These are phyloP conservation scores for Pseudobourletiella spinata DNA, from an alignment of 1,140 invertebrate genomes.

Conservation along the genomic window DNA sequence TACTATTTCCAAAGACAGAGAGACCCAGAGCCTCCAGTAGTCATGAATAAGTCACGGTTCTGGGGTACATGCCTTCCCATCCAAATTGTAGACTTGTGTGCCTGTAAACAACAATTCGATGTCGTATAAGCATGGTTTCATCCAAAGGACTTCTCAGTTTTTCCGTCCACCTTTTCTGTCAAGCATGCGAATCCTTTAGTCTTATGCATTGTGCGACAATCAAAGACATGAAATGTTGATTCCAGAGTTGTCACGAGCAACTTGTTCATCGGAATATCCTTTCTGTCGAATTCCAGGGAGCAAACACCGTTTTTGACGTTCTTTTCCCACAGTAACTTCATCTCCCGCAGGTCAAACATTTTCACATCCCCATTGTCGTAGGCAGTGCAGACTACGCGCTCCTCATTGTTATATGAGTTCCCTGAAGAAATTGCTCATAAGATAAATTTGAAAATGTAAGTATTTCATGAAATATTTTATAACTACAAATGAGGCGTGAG, in stretches of 20 bases:
- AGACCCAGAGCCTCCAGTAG: slow-evolving; percentile 77
- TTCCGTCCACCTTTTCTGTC: slow-evolving; percentile 59
- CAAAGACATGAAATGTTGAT: slow-evolving; percentile 81
- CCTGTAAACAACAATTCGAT: too few species aligned
- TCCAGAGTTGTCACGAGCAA: slow-evolving; percentile 83
- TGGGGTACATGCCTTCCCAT: slow-evolving; percentile 77
- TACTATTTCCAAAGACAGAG: slow-evolving; percentile 90
- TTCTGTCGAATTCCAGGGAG: slow-evolving; percentile 81
- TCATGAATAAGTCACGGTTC: slow-evolving; percentile 88
- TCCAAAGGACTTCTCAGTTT: too few species aligned
- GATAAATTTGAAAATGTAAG: neutral
- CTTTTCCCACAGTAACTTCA: slow-evolving; percentile 78
- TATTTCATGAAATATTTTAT: too few species aligned
- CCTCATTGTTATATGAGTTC: slow-evolving; percentile 74
- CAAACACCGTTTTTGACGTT: slow-evolving; percentile 92
- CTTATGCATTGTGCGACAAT: slow-evolving; percentile 76
- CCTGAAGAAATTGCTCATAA: slow-evolving; percentile 39
- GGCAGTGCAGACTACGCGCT: slow-evolving; percentile 75
- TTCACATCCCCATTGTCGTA: slow-evolving; percentile 97
- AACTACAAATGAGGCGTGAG: too few species aligned
- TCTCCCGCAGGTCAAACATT: slow-evolving; percentile 81
- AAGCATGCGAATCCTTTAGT: slow-evolving; percentile 74
- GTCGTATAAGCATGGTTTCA: too few species aligned
- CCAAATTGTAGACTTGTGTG: slow-evolving; percentile 79
- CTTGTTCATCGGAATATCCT: slow-evolving; percentile 93